Evolutionary conservation across 2,113 vertebrate genomes (phyloP).

Genomic region (Lamprologus lemairii): DNA sequence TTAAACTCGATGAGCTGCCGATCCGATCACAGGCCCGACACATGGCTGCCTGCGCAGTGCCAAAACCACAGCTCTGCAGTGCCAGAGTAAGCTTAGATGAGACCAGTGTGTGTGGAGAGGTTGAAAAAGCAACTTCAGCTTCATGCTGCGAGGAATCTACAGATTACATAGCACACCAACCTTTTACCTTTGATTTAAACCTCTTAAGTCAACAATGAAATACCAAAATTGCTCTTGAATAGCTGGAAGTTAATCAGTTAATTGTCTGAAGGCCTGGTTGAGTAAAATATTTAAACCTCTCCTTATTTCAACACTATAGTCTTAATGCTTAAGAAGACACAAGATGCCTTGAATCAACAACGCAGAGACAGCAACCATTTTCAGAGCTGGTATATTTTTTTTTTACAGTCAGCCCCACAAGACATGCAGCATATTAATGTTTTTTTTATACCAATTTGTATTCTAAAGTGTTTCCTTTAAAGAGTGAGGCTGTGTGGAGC

Average conservation of each 20-base stretch:
- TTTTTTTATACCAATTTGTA: background rate
- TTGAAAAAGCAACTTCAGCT: background rate
- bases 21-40: conserved; percentile 23
- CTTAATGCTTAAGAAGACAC: background rate
- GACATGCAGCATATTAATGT: background rate
- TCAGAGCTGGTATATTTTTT: background rate
- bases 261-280: background rate
- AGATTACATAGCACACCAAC: background rate
- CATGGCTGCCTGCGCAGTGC: background rate
- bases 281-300: background rate
- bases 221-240: background rate
- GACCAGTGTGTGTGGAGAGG: background rate
- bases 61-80: conserved; percentile 9
- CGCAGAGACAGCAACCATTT: background rate
- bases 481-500: background rate
- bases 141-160: background rate
- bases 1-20: conserved; percentile 4
- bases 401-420: background rate
- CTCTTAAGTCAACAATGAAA: background rate
- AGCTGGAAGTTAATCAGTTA: background rate
- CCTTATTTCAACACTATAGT: background rate
- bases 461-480: background rate
- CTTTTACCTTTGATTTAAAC: background rate
- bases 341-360: background rate
- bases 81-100: background rate